phyloP scores from a whole-genome alignment of 2,888 invertebrate genomes.

The Spilarctia lutea region DNA sequence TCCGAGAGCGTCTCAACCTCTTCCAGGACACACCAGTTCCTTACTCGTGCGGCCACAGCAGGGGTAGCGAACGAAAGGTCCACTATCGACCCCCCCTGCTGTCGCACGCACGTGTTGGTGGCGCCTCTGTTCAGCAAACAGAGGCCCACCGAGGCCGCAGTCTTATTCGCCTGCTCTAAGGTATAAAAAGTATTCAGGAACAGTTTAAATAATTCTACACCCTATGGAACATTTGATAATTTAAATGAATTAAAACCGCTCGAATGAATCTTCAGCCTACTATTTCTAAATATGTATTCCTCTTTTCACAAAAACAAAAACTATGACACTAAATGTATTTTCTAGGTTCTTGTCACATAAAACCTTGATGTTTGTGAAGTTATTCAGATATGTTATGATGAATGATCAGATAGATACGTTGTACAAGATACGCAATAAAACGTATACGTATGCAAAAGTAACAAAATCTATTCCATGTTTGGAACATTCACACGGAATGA shows the following conservation, averaged over 20 bases:
- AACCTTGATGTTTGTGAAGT: neutral
- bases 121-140: no score
- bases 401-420: neutral
- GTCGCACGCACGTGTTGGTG: no score
- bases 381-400: conserved; percentile 4
- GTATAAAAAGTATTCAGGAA: no score
- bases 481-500: conserved; percentile 32
- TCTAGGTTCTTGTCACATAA: neutral
- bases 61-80: no score
- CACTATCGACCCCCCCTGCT: no score
- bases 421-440: conserved; percentile 17
- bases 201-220: neutral
- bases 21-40: no score
- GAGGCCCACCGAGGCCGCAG: no score
- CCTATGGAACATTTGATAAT: neutral
- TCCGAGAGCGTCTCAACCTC: no score
- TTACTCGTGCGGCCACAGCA: no score
- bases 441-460: conserved; percentile 25
- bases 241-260: no score
- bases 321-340: neutral
- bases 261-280: no score
- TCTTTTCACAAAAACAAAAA: neutral
- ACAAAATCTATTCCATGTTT: conserved; percentile 41
- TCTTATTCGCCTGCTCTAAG: no score
- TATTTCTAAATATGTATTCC: neutral